These are phyloP conservation scores for Carterocephalus palaemon DNA, from an alignment of 2,888 invertebrate genomes.

Conservation along the genomic window DNA sequence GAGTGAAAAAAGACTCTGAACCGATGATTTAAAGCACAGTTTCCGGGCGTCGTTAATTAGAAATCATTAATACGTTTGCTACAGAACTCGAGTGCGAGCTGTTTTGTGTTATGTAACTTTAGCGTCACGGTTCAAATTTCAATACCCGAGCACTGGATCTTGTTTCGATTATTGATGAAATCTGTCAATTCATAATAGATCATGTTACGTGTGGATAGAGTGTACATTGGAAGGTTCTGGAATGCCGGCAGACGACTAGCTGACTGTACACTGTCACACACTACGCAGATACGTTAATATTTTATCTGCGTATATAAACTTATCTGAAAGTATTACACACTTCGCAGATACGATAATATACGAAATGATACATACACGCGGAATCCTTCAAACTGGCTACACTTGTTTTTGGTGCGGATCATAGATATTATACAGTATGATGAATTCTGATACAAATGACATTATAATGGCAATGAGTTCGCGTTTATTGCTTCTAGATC, in stretches of 20 bases:
- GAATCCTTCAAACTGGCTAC: too few species aligned
- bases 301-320: too few species aligned
- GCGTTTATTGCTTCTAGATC: too few species aligned
- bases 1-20: slow-evolving; percentile 51
- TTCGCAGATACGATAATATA: too few species aligned
- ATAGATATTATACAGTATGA: too few species aligned
- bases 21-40: slow-evolving; percentile 47
- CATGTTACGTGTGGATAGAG: slow-evolving; percentile 49
- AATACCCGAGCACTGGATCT: slow-evolving; percentile 48
- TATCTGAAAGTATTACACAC: too few species aligned
- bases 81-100: slow-evolving; percentile 43
- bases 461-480: too few species aligned
- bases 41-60: slow-evolving; percentile 50
- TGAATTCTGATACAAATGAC: too few species aligned
- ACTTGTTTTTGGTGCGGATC: too few species aligned
- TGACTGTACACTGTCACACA: slow-evolving; percentile 38
- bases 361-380: too few species aligned
- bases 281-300: too few species aligned
- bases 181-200: slow-evolving; percentile 53
- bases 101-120: slow-evolving; percentile 47
- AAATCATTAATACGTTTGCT: slow-evolving; percentile 54
- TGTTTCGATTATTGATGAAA: slow-evolving; percentile 60
- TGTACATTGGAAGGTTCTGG: slow-evolving; percentile 49
- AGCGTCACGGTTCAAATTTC: slow-evolving; percentile 48
- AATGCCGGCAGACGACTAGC: slow-evolving; percentile 60